These are phyloP conservation scores for Neomorphus geoffroyi DNA, from an alignment of 2,797 vertebrate genomes.

Conservation along the genomic window DNA sequence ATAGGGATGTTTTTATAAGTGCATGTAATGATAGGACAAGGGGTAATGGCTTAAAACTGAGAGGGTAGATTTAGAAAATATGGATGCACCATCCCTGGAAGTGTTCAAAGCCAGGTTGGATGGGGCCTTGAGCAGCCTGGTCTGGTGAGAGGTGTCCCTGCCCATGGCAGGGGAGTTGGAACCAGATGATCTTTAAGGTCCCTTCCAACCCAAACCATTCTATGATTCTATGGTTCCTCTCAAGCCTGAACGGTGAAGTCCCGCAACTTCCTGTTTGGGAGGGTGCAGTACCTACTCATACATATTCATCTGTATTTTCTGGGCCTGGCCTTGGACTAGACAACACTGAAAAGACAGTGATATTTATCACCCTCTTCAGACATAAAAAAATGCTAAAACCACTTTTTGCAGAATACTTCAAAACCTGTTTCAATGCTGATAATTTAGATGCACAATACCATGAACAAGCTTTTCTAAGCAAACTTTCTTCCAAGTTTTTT, in stretches of 20 bases:
- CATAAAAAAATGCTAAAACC: neutral
- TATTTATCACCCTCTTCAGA: neutral
- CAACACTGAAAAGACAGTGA: neutral
- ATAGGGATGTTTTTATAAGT: too few relatives aligned
- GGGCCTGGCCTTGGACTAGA: neutral
- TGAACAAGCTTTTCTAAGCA: neutral
- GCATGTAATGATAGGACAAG: too few relatives aligned
- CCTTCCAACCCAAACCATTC: too few relatives aligned
- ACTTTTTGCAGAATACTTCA: neutral
- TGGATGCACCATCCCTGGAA: too few relatives aligned
- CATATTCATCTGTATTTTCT: neutral
- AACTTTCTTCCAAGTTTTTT: neutral
- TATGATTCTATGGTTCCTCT: neutral
- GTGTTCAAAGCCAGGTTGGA: too few relatives aligned
- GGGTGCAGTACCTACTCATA: neutral
- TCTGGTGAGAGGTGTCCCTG: too few relatives aligned
- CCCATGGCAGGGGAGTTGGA: too few relatives aligned
- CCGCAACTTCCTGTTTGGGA: neutral
- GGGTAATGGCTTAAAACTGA: too few relatives aligned
- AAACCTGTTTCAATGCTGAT: neutral
- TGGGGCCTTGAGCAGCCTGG: too few relatives aligned
- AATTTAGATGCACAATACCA: neutral
- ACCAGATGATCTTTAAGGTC: too few relatives aligned
- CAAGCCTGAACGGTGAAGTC: neutral
- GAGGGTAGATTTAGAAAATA: too few relatives aligned